Percentiles rank a stretch among this genome's conserved stretches.
Evolutionary conservation across 2,797 vertebrate genomes (phyloP).

Genomic region (Parauchenoglanis punctatus): DNA sequence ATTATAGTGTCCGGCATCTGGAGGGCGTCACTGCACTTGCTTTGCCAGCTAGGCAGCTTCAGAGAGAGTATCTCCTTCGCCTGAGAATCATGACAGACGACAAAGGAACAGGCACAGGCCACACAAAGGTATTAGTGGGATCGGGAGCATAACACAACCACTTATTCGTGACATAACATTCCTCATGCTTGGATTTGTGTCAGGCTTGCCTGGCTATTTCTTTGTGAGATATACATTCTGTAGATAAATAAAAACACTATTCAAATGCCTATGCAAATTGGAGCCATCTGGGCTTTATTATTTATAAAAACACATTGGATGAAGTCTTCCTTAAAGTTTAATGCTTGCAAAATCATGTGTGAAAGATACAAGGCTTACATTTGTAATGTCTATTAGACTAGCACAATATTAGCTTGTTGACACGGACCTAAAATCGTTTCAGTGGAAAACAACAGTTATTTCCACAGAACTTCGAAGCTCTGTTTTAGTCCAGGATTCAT

Average conservation of each 20-base stretch:
- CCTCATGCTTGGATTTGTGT: background rate
- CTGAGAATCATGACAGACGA: slow-evolving; percentile 66
- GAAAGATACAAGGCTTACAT: background rate
- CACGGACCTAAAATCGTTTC: background rate
- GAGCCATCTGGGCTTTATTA: background rate
- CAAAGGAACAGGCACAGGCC: background rate
- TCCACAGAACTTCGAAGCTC: background rate
- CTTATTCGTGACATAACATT: background rate
- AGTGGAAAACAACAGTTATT: background rate
- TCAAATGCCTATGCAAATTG: background rate
- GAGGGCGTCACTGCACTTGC: slow-evolving; percentile 88
- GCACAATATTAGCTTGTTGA: background rate
- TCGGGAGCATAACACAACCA: background rate
- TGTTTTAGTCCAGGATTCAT: background rate
- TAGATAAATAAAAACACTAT: background rate
- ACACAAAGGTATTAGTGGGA: background rate
- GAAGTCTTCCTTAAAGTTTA: background rate
- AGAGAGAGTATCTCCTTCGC: slow-evolving; percentile 84
- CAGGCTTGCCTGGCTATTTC: background rate
- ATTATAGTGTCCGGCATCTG: slow-evolving; percentile 86
- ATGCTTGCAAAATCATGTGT: background rate
- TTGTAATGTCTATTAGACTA: background rate
- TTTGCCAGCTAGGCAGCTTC: slow-evolving; percentile 89
- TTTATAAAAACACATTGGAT: background rate
- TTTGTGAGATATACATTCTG: background rate